Percentiles rank a stretch among this genome's conserved stretches.
Evolutionary conservation across 2,113 vertebrate species (phyloP).

Genomic region (Ophthalmolycus amberensis): DNA sequence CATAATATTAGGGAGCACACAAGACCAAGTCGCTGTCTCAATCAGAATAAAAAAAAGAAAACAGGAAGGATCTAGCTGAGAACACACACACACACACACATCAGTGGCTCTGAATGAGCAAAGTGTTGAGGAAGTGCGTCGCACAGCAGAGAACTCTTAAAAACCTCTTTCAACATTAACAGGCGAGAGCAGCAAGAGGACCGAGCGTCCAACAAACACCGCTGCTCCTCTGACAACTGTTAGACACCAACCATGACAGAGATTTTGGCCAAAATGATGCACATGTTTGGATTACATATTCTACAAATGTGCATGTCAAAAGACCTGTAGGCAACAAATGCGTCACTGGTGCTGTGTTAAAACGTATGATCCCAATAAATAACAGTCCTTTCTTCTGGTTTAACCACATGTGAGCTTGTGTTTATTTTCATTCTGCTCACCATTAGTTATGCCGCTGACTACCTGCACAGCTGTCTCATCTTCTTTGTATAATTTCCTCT

Average conservation of each 20-base stretch:
- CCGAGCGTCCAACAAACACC: conserved; percentile 10
- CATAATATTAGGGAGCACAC: neutral
- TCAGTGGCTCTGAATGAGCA: conserved; percentile 27
- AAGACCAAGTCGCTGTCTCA: conserved; percentile 14
- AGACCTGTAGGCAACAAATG: neutral
- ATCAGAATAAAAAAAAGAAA: conserved; percentile 39
- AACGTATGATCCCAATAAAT: neutral
- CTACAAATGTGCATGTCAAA: neutral
- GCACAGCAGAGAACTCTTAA: conserved; percentile 59
- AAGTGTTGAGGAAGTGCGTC: conserved; percentile 73
- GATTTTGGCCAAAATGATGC: neutral
- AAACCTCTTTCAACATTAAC: conserved; percentile 63
- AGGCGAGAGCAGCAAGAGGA: conserved; percentile 34
- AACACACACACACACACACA: conserved; percentile 24
- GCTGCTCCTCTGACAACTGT: conserved; percentile 19
- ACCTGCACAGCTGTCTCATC: neutral
- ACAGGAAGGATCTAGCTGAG: conserved; percentile 72
- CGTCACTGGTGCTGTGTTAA: neutral
- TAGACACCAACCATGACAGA: neutral
- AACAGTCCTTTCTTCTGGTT: neutral
- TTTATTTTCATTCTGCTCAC: neutral
- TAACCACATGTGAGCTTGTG: neutral
- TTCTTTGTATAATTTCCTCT: neutral
- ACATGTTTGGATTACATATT: neutral
- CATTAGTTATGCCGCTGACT: neutral